Base-by-base conservation (phyloP, 2,113 vertebrate genomes). In the Tympanuchus pallidicinctus region DNA sequence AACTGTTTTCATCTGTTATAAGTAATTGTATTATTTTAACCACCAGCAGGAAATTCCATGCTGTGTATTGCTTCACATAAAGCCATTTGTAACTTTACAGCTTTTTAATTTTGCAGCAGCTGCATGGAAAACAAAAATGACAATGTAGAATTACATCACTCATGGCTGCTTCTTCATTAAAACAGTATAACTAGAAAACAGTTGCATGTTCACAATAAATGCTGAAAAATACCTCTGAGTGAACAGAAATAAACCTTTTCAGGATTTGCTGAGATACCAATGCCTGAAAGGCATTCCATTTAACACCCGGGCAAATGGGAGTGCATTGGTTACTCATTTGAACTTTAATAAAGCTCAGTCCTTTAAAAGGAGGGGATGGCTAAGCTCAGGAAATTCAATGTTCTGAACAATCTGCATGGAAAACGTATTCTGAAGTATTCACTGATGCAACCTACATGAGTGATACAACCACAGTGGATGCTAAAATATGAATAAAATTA, bases 61-160 rank as follows among this genome's bases (percentile, higher is more conserved):
- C 82, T 88, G 74, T 17, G 27, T 65, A 90, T 90, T 92, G 72
- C 63, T 96, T 93, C 91, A 90, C 82, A 81, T 56, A 63, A 90
- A 90, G 70, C 74, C 64, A 92, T 95, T 94, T 91, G 91, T 91
- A 94, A 91, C 67, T 91, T 95, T 84, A 94, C 86, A 95, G 84
- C 59, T 93, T 97, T 93, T 95, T 93, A 96, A 94, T 94, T 90
- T 89, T 96, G 93, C 92, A 95, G 79, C 82, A 88, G 93, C 86
- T 92, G 59, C 83, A 86, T 4, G 83, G 89, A 86, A 95, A 90
- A 93, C 8, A 13, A 92, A 95, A 96, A 90, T 79, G 50, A 93
- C 70, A 80, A 60, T 81, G 91, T 82, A 83, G 72, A 81, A 95
- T 90, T 84, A 57, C 60, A 95, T 90, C 76, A 88, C 25, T 95